Percentiles rank a stretch among this genome's conserved stretches.
These are phyloP conservation scores for Agelas oroides DNA, from an alignment of 37 sponge, comb jelly and placozoan species.

Conservation along the genomic window DNA sequence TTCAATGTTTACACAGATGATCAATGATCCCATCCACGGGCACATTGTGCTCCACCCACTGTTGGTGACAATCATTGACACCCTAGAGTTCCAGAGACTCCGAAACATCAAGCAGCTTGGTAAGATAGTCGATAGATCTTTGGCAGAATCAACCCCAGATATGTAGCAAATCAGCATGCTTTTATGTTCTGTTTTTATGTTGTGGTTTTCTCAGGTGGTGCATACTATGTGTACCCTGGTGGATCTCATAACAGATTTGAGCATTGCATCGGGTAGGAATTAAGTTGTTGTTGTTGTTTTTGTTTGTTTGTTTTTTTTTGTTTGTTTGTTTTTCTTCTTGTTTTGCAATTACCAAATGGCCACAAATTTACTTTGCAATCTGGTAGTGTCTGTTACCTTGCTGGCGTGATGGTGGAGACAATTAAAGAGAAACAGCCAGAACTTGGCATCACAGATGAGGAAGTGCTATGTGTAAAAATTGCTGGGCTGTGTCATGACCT, in stretches of 20 bases:
- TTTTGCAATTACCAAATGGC: background rate
- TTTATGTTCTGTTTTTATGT: background rate
- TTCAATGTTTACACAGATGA: no score
- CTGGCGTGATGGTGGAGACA: slow-evolving; percentile 86
- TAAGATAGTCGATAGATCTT: background rate
- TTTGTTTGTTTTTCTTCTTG: no score
- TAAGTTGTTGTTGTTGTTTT: background rate
- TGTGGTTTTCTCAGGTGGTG: slow-evolving; percentile 50
- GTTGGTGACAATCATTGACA: slow-evolving; percentile 93
- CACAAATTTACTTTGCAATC: background rate
- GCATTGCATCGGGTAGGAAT: slow-evolving; percentile 92
- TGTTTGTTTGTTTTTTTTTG: background rate
- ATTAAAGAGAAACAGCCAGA: slow-evolving; percentile 86
- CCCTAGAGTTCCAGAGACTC: slow-evolving; percentile 97
- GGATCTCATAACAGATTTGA: slow-evolving; percentile 97
- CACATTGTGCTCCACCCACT: slow-evolving; percentile 95
- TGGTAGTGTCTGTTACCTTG: slow-evolving; percentile 88
- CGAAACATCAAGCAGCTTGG: slow-evolving; percentile 95
- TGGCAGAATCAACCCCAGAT: no score
- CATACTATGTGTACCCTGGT: slow-evolving; percentile 91
- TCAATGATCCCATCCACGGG: slow-evolving; percentile 99
- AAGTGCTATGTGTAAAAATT: slow-evolving; percentile 94
- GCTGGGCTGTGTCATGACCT: slow-evolving; percentile 96
- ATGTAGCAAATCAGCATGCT: no score
- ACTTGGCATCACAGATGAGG: slow-evolving; percentile 84